phyloP scores from a whole-genome alignment of 2,113 vertebrate species.

The Pterocles gutturalis region DNA sequence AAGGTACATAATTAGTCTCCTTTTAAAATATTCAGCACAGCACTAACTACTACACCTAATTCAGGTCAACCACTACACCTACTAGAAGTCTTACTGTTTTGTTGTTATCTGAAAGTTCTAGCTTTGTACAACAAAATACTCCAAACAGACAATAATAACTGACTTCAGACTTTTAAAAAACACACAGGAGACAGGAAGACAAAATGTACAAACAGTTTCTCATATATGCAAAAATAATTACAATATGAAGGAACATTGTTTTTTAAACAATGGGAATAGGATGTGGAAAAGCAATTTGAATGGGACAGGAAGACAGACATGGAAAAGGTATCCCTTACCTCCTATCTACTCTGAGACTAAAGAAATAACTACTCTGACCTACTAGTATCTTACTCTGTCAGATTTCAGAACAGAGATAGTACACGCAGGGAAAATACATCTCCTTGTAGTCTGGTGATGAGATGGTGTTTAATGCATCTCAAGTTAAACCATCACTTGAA shows the following conservation, averaged over 20 bases:
- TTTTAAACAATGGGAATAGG: conserved; percentile 27
- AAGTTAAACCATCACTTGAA: not conserved
- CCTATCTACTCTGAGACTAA: not conserved
- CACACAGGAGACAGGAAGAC: not conserved
- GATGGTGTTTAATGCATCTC: not conserved
- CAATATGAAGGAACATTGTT: not conserved
- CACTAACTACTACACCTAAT: not conserved
- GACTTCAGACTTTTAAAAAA: not conserved
- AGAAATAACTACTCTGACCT: not conserved
- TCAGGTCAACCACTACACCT: not conserved
- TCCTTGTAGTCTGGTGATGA: not conserved
- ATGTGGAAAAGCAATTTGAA: conserved; percentile 21
- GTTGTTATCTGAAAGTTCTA: not conserved
- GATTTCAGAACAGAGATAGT: not conserved
- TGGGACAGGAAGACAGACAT: not conserved
- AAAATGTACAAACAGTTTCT: not conserved
- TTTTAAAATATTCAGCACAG: not conserved
- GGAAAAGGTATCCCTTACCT: conserved; percentile 2
- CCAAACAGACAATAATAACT: not conserved
- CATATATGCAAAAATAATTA: not conserved
- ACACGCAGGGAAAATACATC: not conserved
- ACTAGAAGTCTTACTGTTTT: not conserved
- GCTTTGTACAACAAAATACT: not conserved
- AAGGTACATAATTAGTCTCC: not conserved
- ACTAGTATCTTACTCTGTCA: not conserved